Conservation (phyloP, 2,113 vertebrate genomes). For the Vulpes lagopus region DNA sequence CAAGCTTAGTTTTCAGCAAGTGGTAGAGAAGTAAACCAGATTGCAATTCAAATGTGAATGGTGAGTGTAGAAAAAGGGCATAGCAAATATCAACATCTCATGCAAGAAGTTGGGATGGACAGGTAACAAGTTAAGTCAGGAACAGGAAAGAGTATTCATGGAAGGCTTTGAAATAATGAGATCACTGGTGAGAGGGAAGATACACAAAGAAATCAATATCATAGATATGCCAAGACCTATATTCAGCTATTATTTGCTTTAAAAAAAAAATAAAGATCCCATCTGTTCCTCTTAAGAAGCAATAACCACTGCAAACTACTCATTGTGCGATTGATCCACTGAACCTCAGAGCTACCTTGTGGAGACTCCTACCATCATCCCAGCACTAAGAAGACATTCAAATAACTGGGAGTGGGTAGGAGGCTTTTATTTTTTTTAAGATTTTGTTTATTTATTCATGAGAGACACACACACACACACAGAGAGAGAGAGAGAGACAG, state of each 20-base stretch:
- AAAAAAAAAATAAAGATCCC: not conserved
- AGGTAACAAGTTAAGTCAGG: not conserved
- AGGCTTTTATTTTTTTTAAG: not conserved
- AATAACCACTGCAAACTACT: not conserved
- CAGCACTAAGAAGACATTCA: not conserved
- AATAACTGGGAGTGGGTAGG: not conserved
- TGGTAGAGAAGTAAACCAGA: not conserved
- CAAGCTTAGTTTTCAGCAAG: not conserved
- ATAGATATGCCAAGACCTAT: not conserved
- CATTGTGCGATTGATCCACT: not conserved
- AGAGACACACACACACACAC: too few species aligned
- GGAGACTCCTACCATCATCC: not conserved
- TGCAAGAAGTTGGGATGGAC: not conserved
- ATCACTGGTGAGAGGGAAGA: not conserved
- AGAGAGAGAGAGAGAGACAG: too few species aligned
- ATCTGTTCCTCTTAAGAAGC: not conserved
- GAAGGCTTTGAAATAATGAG: not conserved
- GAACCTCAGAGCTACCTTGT: not conserved
- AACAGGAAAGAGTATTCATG: not conserved
- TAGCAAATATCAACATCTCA: not conserved
- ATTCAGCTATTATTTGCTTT: not conserved
- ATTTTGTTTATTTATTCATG: too few species aligned
- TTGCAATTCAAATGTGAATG: not conserved
- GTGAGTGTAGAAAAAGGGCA: not conserved
- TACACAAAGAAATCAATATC: conserved; percentile 3